phyloP scores from a whole-genome alignment of 2,113 vertebrate genomes.

The Syngnathus typhle region DNA sequence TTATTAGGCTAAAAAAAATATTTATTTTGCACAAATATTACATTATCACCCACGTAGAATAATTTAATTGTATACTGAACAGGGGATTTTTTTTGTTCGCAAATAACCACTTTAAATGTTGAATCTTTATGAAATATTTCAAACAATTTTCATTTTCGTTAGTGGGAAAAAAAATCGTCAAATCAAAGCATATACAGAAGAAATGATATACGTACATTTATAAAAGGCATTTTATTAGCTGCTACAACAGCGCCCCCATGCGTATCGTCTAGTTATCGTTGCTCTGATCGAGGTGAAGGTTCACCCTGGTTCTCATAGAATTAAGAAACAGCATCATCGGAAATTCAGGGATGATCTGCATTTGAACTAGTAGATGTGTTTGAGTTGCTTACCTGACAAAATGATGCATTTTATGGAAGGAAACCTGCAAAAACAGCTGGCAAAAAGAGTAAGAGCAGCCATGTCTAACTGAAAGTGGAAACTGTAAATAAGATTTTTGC shows the following conservation, averaged over 20 bases:
- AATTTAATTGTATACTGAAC: neutral
- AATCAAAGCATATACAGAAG: neutral
- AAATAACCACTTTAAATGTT: neutral
- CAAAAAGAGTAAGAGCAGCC: neutral
- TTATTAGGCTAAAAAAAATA: neutral
- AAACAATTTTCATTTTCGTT: neutral
- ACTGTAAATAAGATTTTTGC: neutral
- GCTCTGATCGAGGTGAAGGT: constrained; percentile 2
- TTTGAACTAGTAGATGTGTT: neutral
- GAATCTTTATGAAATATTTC: neutral
- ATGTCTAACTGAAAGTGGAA: neutral
- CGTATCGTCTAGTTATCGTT: neutral
- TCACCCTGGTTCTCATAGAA: neutral
- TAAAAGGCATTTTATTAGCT: neutral
- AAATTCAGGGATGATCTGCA: neutral
- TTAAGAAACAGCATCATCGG: no score
- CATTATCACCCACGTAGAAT: neutral
- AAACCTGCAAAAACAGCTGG: neutral
- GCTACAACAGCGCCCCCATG: constrained; percentile 3
- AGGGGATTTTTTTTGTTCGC: neutral
- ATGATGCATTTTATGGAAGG: neutral
- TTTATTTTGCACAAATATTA: no score
- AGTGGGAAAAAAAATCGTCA: neutral
- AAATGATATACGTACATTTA: neutral
- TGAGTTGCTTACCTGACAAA: constrained; percentile 2